Evolutionary conservation across 2,113 vertebrate genomes (phyloP).

Genomic region (Cheilinus undulatus): DNA sequence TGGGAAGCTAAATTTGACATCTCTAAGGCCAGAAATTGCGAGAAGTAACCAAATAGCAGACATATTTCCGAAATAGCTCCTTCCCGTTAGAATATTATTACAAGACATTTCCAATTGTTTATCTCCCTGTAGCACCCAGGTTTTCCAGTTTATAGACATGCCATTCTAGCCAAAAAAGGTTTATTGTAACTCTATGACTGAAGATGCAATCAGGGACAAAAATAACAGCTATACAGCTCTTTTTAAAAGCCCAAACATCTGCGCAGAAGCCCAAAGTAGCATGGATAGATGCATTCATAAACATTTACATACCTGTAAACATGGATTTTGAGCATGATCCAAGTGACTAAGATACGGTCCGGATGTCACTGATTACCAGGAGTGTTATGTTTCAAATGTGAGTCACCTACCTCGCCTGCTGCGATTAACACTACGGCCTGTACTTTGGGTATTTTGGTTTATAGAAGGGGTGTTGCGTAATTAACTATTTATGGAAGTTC

Average conservation of each 20-base stretch:
- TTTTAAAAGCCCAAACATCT: slow-evolving; percentile 64
- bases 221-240: slow-evolving; percentile 42
- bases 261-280: slow-evolving; percentile 66
- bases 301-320: slow-evolving; percentile 79
- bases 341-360: slow-evolving; percentile 61
- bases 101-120: slow-evolving; percentile 4
- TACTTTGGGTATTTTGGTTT: slow-evolving; percentile 7
- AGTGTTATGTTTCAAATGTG: slow-evolving; percentile 62
- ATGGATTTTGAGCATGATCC: slow-evolving; percentile 65
- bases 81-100: slow-evolving; percentile 3
- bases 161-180: slow-evolving; percentile 2
- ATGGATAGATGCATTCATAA: slow-evolving; percentile 73
- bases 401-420: slow-evolving; percentile 44
- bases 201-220: not conserved
- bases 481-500: slow-evolving; percentile 17
- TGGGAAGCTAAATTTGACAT: too few species aligned
- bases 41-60: slow-evolving; percentile 16
- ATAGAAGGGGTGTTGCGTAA: slow-evolving; percentile 1
- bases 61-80: slow-evolving; percentile 6
- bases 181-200: slow-evolving; percentile 24
- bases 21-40: not conserved
- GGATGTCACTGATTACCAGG: slow-evolving; percentile 73
- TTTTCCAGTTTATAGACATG: slow-evolving; percentile 13
- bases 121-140: not conserved
- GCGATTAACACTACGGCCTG: slow-evolving; percentile 48